Evolutionary conservation across 1,140 invertebrate species (phyloP).

Genomic region (Drosophila lacteicornis): DNA sequence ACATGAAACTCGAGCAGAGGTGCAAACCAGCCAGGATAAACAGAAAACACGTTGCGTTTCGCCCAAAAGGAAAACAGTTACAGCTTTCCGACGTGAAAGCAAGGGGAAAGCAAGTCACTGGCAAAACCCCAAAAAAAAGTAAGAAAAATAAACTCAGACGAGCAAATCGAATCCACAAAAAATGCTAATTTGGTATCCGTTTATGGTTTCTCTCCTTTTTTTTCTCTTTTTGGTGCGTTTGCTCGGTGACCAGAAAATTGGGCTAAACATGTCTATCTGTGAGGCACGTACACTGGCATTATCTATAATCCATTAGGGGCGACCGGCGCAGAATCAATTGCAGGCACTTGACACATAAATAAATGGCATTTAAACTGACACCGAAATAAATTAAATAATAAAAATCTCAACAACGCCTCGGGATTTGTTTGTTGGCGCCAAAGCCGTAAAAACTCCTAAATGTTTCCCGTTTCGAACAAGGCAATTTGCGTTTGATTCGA

Average conservation of each 20-base stretch:
- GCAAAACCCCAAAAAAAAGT: conserved; percentile 17
- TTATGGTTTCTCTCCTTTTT: not conserved
- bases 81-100: conserved; percentile 16
- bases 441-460: conserved; percentile 33
- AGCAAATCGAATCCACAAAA: conserved; percentile 39
- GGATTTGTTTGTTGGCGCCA: conserved; percentile 30
- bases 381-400: conserved; percentile 67
- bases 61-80: conserved; percentile 41
- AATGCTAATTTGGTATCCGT: conserved; percentile 42
- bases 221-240: conserved; percentile 14
- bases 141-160: conserved; percentile 17
- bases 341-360: conserved; percentile 51
- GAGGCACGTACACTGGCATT: conserved; percentile 40
- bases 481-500: conserved; percentile 28
- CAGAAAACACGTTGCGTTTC: conserved; percentile 57
- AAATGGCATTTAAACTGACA: conserved; percentile 58
- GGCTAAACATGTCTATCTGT: conserved; percentile 45
- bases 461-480: conserved; percentile 21
- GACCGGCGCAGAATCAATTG: conserved; percentile 63
- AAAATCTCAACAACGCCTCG: conserved; percentile 36
- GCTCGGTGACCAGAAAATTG: conserved; percentile 42
- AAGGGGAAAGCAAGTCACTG: conserved; percentile 1
- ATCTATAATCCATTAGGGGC: conserved; percentile 48
- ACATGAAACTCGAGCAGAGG: conserved; percentile 45
- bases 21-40: conserved; percentile 70